These are phyloP conservation scores for Clarias macrocephalus DNA, from an alignment of 2,113 vertebrate genomes.

Conservation along the genomic window DNA sequence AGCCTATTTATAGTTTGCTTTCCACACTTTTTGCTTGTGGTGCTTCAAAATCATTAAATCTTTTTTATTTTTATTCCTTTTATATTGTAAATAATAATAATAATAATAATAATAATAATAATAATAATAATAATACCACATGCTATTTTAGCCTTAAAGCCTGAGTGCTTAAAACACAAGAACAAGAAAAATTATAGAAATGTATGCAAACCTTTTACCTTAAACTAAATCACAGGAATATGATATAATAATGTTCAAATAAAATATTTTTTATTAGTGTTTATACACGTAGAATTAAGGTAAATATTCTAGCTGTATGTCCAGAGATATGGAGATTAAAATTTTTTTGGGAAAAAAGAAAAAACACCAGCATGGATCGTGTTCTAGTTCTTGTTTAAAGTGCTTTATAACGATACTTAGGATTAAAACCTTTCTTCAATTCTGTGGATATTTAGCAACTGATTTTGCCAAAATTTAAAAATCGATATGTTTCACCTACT, in stretches of 20 bases:
- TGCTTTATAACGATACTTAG: too few relatives aligned
- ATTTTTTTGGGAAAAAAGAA: too few relatives aligned
- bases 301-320: too few relatives aligned
- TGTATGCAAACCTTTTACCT: neutral
- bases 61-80: neutral
- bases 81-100: too few relatives aligned
- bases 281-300: neutral
- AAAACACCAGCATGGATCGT: too few relatives aligned
- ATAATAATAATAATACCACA: neutral
- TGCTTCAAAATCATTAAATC: neutral
- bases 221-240: neutral
- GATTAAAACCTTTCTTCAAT: too few relatives aligned
- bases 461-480: too few relatives aligned
- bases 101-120: too few relatives aligned
- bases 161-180: slow-evolving; percentile 14
- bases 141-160: neutral
- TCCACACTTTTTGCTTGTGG: neutral
- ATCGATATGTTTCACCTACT: too few relatives aligned
- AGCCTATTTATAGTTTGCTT: slow-evolving; percentile 7
- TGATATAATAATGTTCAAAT: neutral
- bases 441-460: too few relatives aligned
- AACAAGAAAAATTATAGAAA: neutral
- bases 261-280: neutral
- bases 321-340: too few relatives aligned
- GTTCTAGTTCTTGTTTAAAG: too few relatives aligned